These are phyloP conservation scores for Heteractis magnifica DNA, from an alignment of 92 coral and sea anemone genomes.

Conservation along the genomic window DNA sequence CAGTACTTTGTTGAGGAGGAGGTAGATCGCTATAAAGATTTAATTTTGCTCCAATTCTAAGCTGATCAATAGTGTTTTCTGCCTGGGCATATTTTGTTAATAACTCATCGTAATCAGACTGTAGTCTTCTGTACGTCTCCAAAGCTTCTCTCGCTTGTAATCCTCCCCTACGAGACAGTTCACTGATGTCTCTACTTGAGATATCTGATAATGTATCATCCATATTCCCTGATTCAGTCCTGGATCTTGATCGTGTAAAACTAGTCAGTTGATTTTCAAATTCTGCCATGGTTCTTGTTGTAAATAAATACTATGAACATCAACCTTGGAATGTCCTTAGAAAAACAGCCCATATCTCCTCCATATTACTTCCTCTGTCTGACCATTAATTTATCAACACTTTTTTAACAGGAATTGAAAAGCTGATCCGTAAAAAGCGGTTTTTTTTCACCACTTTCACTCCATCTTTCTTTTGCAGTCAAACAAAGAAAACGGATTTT, in stretches of 20 bases:
- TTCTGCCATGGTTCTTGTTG: constrained; percentile 57
- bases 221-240: constrained; percentile 31
- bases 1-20: constrained; percentile 75
- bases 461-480: constrained; percentile 7
- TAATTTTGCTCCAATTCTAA: constrained; percentile 89
- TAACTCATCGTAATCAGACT: constrained; percentile 86
- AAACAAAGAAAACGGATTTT: constrained; percentile 27
- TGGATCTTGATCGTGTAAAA: constrained; percentile 39
- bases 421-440: constrained; percentile 7
- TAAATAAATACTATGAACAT: constrained; percentile 12
- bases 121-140: constrained; percentile 78
- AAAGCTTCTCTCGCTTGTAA: constrained; percentile 55
- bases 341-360: background rate
- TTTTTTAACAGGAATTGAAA: background rate
- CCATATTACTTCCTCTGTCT: background rate
- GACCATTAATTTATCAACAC: background rate
- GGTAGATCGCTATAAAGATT: constrained; percentile 94
- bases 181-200: constrained; percentile 56
- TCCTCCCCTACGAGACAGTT: constrained; percentile 38
- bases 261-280: constrained; percentile 71
- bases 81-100: constrained; percentile 92
- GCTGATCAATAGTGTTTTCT: constrained; percentile 95
- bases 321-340: constrained; percentile 8
- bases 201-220: constrained; percentile 71
- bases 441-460: constrained; percentile 21